Evolutionary conservation across 2,888 invertebrate genomes (phyloP).

Genomic region (Nemotelus pantherinus): DNA sequence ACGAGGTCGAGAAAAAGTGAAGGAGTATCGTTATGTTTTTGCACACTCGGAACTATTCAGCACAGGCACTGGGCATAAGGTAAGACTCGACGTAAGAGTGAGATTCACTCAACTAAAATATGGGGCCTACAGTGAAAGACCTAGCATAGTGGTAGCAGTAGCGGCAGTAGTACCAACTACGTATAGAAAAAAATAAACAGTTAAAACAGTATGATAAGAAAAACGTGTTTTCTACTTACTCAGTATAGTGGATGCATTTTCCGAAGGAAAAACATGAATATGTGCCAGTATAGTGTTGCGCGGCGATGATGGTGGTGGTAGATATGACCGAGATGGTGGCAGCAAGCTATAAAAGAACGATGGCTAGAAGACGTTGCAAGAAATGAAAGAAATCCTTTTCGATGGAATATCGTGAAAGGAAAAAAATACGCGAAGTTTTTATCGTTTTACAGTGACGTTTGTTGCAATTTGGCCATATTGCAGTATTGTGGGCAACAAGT

Average conservation of each 20-base stretch:
- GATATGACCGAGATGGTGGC: slow-evolving; percentile 7
- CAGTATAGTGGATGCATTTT: slow-evolving; percentile 34
- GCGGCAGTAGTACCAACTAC: neutral
- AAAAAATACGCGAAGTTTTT: slow-evolving; percentile 32
- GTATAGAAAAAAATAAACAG: slow-evolving; percentile 6
- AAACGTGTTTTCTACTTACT: slow-evolving; percentile 41
- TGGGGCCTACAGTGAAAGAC: slow-evolving; percentile 39
- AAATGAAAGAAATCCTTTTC: slow-evolving; percentile 39
- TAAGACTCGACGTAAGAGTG: slow-evolving; percentile 9
- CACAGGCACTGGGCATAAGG: slow-evolving; percentile 3
- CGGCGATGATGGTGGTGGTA: neutral
- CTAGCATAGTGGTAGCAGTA: neutral
- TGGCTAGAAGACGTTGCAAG: slow-evolving; percentile 41
- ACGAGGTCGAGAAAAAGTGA: slow-evolving; percentile 9
- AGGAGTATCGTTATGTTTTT: slow-evolving; percentile 27
- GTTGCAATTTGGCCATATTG: neutral
- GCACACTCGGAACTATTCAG: slow-evolving; percentile 22
- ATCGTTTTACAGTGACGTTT: neutral
- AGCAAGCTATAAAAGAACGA: slow-evolving; percentile 29
- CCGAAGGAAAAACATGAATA: slow-evolving; percentile 26
- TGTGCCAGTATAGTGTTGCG: slow-evolving; percentile 22
- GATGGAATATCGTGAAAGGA: slow-evolving; percentile 1
- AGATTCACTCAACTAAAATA: neutral
- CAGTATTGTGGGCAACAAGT: no score
- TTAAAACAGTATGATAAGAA: slow-evolving; percentile 40